Evolutionary conservation across 1,140 invertebrate species (phyloP), one percentile per base, ranked within the genome.

Genomic region (Physella acuta): DNA sequence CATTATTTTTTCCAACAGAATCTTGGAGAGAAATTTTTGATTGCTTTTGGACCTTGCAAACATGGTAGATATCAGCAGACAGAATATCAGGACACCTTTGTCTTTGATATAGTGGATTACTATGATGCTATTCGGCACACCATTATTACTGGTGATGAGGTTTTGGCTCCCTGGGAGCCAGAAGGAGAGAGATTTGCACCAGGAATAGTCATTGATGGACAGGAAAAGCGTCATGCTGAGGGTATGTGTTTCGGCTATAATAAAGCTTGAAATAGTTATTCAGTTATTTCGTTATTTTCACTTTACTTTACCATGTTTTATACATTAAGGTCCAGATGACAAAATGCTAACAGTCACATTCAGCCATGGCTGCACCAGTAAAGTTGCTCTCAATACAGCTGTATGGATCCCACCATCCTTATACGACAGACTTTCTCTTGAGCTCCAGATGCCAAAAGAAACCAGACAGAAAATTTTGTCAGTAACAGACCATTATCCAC

Each of bases 41-140:
- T 84, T 0, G 78, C 77, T 49, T 82, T 84, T 75, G 80, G 79
- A 52, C 79, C 82, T 1, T 78, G 75, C 68, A 79, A 78, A 61
- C 76, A 79, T 63, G 79, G 80, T 3, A 60, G 36, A 36, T 84
- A 75, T 58, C 72, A 71, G 34, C 77, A 80, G 16, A 79, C 78
- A 20, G 70, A 68, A 17, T 84, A 83, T 59, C 81, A 84, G 66
- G 82, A 82, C 66, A 83, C 82, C 4, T 76, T 72, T 66, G 75
- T 83, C 17, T 78, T 76, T 72, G 82, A 84, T 64, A 81, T 84
- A 49, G 75, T 84, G 0, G 76, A 79, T 63, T 75, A 76, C 61
- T 56, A 66, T 1, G 82, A 84, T 73, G 79, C 81, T 20, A 68
- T 76, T 26, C 68, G 78, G 33, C 81, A 83, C 61, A 71, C 80